Conservation (phyloP, 2,888 invertebrate species). For the Oscheius sp. region DNA sequence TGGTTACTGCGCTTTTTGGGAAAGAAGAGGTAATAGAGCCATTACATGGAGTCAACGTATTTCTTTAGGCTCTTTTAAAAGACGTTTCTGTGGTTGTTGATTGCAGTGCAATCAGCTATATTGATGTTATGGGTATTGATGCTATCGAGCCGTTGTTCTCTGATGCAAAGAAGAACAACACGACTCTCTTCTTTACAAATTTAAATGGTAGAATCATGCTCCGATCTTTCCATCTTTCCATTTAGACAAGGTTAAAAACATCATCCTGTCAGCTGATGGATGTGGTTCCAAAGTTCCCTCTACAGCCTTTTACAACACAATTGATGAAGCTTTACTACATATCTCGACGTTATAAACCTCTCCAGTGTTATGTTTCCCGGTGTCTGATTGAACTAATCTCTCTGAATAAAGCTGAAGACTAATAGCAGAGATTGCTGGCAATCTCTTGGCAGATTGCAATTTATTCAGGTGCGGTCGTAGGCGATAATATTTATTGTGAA, state of each 20-base stretch:
- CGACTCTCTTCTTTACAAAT: background rate
- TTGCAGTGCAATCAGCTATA: constrained; percentile 54
- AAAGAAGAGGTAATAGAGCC: constrained; percentile 32
- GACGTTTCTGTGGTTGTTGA: constrained; percentile 50
- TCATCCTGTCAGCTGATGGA: constrained; percentile 33
- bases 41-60: background rate
- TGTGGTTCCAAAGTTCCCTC: constrained; percentile 4
- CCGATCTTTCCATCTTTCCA: background rate
- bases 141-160: constrained; percentile 34
- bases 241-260: constrained; percentile 32
- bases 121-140: constrained; percentile 63
- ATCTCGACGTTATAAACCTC: constrained; percentile 18
- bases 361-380: background rate
- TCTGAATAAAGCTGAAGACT: too few relatives aligned
- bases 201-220: background rate
- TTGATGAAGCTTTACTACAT: constrained; percentile 24
- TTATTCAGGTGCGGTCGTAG: background rate
- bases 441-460: background rate
- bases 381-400: background rate
- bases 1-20: constrained; percentile 38
- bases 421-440: background rate
- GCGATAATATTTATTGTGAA: background rate
- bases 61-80: constrained; percentile 30
- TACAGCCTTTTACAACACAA: constrained; percentile 1
- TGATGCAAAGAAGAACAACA: constrained; percentile 11